Conservation (phyloP, 2,888 invertebrate species). For the Leptinotarsa rubiginosa region DNA sequence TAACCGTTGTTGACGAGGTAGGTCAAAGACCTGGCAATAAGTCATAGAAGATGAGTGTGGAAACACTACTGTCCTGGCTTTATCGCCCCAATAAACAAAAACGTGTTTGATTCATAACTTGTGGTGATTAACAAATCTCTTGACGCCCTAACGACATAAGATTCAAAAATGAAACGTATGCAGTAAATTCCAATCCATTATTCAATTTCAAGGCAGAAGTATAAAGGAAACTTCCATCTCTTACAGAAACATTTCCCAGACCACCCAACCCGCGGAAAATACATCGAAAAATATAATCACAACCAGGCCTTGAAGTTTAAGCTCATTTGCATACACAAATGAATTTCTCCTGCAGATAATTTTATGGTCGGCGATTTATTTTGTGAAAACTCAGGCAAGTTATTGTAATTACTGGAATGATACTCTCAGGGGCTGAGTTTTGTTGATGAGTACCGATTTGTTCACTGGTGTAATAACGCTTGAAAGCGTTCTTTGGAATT, state of each 20-base stretch:
- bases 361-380: conserved; percentile 11
- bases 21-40: no score
- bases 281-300: not conserved
- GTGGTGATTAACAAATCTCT: no score
- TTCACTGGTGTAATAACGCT: not conserved
- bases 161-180: no score
- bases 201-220: not conserved
- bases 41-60: no score
- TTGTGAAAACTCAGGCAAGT: not conserved
- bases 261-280: not conserved
- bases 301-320: not conserved
- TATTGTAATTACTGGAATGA: conserved; percentile 6
- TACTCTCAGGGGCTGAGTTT: not conserved
- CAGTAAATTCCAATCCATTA: no score
- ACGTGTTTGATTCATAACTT: no score
- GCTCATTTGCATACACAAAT: not conserved
- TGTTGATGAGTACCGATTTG: conserved; percentile 1
- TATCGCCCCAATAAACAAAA: no score
- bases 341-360: not conserved
- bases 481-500: not conserved
- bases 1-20: no score
- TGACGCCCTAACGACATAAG: no score
- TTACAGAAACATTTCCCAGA: not conserved
- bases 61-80: no score
- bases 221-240: not conserved